Conservation (phyloP, 2,888 invertebrate species). For the Dusona sp. region DNA sequence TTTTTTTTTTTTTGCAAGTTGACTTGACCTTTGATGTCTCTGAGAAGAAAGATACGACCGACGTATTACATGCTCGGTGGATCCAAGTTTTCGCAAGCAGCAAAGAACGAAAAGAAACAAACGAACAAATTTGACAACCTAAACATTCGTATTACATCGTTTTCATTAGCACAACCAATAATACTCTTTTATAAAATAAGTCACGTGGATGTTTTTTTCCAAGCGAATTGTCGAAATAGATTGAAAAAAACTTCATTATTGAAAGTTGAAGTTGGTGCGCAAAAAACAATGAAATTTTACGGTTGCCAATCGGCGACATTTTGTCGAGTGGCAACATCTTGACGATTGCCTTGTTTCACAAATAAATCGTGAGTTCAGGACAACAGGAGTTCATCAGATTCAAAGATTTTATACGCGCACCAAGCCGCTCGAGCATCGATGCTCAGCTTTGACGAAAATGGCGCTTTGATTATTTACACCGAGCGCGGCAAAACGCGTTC, state of each 20-base stretch:
- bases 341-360: constrained; percentile 7
- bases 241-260: background rate
- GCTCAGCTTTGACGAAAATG: constrained; percentile 1
- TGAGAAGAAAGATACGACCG: constrained; percentile 41
- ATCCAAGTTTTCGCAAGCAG: background rate
- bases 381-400: background rate
- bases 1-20: constrained; percentile 5
- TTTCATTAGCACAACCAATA: background rate
- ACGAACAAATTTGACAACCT: background rate
- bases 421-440: background rate
- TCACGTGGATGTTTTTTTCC: background rate
- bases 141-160: background rate
- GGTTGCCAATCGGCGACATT: background rate
- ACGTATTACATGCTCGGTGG: background rate
- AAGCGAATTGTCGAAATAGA: background rate
- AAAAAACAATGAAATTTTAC: background rate
- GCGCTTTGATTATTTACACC: constrained; percentile 62
- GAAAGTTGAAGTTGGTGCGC: background rate
- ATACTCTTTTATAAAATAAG: background rate
- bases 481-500: constrained; percentile 34
- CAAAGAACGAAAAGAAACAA: background rate
- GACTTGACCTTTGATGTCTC: constrained; percentile 44
- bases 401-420: background rate
- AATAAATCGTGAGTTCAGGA: constrained; percentile 62
- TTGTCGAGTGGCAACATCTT: no score